Base-by-base conservation (phyloP, 2,888 invertebrate genomes). In the Troides aeacus region DNA sequence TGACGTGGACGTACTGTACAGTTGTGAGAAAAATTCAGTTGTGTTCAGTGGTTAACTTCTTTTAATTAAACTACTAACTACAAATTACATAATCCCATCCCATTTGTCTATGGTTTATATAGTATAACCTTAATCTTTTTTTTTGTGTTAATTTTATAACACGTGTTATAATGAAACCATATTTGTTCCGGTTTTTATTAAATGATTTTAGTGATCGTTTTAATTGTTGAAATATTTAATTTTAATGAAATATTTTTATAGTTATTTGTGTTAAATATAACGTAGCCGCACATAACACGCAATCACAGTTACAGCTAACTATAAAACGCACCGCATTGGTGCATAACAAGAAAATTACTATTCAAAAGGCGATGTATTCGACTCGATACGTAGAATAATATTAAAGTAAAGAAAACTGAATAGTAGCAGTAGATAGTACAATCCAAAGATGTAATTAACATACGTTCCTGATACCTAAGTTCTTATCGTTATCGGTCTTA, bases 1-100 rank as follows among this genome's bases (percentile, higher is more conserved):
- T 86, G 86, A 84, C 85, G 84, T 86, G 87, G 88, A 81, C 87
- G 88, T 81, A 69, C 78, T 76, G 71, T 74, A 74, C 30, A 80
- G 74, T 74, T 76, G 72, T 73, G 75, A 75, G 78, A 77, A 76
- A 78, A 78, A 81, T 53, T 62, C 74, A 78, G 77, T 78, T 77
- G 77, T 79, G 77, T 77, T 78, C 83, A 82, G 80, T 80, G 77
- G 72, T 81, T 80, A 81, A 79, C 82, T 79, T 78, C 86, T 86
- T 86, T 81, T 78, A 78, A 79, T 81, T 77, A 81, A 46, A 17
- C 10, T 50, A 50, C 17, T 5, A 50, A 15, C 50, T 12, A 15
- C 15, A 5, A 15, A 17, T 50, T 17, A 0, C 1, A 50, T 17
- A 50, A 18, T 50, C 1, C 17, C 18, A 17, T 15, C 18, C 50